Conservation (phyloP, 2,113 vertebrate genomes). For the Syngnathus typhle region DNA sequence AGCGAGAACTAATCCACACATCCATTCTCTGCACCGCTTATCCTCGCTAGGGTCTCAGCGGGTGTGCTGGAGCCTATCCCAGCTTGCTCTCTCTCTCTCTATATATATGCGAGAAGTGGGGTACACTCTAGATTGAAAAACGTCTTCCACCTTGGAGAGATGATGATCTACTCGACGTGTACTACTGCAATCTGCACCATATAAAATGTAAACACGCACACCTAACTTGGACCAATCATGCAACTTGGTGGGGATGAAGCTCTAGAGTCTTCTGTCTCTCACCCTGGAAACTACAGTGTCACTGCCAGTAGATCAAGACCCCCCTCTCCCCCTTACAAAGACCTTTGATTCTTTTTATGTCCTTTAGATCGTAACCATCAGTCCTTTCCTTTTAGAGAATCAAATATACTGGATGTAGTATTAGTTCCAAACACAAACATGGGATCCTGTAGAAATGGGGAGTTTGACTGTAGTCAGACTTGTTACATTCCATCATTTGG, state of each 20-base stretch:
- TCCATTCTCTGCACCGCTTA: no score
- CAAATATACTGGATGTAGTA: neutral
- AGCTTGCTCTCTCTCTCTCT: no score
- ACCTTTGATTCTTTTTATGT: neutral
- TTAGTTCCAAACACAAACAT: conserved; percentile 6
- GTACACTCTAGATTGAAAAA: no score
- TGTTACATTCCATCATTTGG: conserved; percentile 25
- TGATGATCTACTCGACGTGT: no score
- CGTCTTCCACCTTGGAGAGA: no score
- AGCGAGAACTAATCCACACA: neutral
- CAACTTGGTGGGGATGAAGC: neutral
- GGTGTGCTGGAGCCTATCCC: no score
- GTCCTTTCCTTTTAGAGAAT: neutral
- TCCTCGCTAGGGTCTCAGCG: no score
- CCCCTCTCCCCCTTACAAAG: neutral
- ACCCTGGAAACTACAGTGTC: conserved; percentile 24
- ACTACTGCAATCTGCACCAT: no score
- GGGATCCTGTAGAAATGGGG: conserved; percentile 30
- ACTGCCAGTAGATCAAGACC: conserved; percentile 8
- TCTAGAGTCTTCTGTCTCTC: conserved; percentile 8
- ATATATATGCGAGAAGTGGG: no score
- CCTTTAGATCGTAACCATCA: conserved; percentile 1
- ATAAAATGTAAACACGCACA: no score
- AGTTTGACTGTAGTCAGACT: conserved; percentile 5
- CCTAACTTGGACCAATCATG: neutral